Conservation (phyloP, 1,140 invertebrate species). For the Brachionus asplanchnoidis region DNA sequence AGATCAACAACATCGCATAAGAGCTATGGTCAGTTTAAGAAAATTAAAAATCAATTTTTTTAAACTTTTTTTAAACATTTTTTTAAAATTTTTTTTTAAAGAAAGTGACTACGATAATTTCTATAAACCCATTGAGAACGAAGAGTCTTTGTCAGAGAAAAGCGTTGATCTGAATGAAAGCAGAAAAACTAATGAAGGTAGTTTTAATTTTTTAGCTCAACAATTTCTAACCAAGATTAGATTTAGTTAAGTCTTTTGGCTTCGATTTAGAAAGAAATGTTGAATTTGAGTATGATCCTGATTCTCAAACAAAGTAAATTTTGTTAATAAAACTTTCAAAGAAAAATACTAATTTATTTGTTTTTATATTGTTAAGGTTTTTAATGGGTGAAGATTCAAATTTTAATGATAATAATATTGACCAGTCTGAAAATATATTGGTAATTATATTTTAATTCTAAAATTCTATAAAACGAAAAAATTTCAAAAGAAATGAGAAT, state of each 20-base stretch:
- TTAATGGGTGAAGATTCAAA: too few species aligned
- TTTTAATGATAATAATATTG: too few species aligned
- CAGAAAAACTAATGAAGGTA: background rate
- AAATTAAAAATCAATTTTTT: background rate
- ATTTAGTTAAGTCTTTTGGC: background rate
- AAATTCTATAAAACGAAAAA: background rate
- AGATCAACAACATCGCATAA: background rate
- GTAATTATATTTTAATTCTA: too few species aligned
- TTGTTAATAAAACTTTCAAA: too few species aligned
- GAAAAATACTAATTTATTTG: too few species aligned
- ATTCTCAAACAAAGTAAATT: background rate
- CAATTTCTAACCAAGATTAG: background rate
- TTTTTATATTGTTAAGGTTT: too few species aligned
- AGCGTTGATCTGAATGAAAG: background rate
- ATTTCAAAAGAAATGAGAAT: too few species aligned
- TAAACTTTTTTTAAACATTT: background rate
- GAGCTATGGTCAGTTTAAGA: background rate
- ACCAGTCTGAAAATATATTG: too few species aligned
- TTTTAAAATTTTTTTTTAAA: background rate
- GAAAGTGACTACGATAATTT: conserved; percentile 27
- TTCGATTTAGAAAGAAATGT: background rate
- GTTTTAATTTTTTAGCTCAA: background rate
- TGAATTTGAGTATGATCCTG: conserved; percentile 4
- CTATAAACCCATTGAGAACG: background rate
- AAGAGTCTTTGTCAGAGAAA: background rate